A percentile compares a stretch with the other conserved stretches of the same genome.
phyloP scores from a whole-genome alignment of 2,797 vertebrate genomes.

The Denticeps clupeoides region DNA sequence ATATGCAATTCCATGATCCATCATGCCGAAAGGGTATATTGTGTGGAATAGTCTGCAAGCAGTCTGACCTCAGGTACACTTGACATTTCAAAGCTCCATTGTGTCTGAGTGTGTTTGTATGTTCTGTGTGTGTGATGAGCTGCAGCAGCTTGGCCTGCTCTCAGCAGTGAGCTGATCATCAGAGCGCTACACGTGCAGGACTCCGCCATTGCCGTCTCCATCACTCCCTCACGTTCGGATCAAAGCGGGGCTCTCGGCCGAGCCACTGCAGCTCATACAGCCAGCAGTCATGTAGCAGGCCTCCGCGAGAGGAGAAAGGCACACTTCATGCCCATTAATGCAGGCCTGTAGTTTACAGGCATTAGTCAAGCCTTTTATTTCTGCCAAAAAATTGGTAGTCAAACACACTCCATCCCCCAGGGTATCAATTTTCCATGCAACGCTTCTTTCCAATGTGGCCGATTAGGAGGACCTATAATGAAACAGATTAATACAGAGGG shows the following conservation, averaged over 20 bases:
- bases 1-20: too few species aligned
- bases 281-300: conserved; percentile 35
- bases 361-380: conserved; percentile 50
- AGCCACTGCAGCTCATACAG: conserved; percentile 30
- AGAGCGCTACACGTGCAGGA: too few species aligned
- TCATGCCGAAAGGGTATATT: too few species aligned
- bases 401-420: conserved; percentile 35
- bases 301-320: conserved; percentile 41
- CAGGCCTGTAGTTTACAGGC: conserved; percentile 33
- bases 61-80: too few species aligned
- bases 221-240: conserved; percentile 7
- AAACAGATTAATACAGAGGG: conserved; percentile 11
- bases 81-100: too few species aligned
- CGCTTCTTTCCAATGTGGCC: conserved; percentile 21
- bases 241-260: conserved; percentile 30
- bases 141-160: too few species aligned
- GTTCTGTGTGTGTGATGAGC: too few species aligned
- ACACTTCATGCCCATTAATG: conserved; percentile 45
- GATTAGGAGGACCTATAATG: conserved; percentile 30
- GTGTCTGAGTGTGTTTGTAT: too few species aligned
- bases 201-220: too few species aligned
- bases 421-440: conserved; percentile 33
- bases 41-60: too few species aligned
- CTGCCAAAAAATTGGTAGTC: conserved; percentile 27
- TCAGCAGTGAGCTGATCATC: too few species aligned